Conservation (phyloP, 2,113 vertebrate genomes). For the Asarcornis scutulata region DNA sequence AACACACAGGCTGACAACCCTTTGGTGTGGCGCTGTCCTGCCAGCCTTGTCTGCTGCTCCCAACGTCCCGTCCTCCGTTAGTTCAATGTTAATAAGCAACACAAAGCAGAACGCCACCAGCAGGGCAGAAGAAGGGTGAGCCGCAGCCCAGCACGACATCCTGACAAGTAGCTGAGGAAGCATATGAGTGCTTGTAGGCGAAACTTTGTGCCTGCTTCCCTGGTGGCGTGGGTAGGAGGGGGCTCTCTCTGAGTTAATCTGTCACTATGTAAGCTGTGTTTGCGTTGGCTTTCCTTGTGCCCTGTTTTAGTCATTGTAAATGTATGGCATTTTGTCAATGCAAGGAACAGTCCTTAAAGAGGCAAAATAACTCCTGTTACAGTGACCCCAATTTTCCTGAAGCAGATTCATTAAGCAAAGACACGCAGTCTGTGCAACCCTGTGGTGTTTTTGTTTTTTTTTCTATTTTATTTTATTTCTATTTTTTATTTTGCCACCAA, state of each 20-base stretch:
- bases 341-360: constrained; percentile 61
- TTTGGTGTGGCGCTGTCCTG: background rate
- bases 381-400: background rate
- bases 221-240: background rate
- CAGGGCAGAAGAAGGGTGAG: constrained; percentile 27
- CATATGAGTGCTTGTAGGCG: background rate
- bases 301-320: constrained; percentile 66
- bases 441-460: background rate
- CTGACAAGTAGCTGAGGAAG: constrained; percentile 9
- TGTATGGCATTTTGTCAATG: constrained; percentile 54
- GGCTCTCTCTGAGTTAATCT: constrained; percentile 12
- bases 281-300: constrained; percentile 57
- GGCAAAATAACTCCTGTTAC: constrained; percentile 58
- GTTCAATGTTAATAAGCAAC: constrained; percentile 2
- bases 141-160: background rate
- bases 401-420: constrained; percentile 31
- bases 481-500: constrained; percentile 66
- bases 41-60: constrained; percentile 65
- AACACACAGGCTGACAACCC: constrained; percentile 33
- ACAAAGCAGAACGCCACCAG: background rate
- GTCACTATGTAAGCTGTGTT: constrained; percentile 61
- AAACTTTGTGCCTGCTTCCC: constrained; percentile 6
- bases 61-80: background rate
- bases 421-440: background rate
- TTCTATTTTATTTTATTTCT: background rate